Evolutionary conservation across 2,888 invertebrate species (phyloP).

Genomic region (Acronicta aceris): DNA sequence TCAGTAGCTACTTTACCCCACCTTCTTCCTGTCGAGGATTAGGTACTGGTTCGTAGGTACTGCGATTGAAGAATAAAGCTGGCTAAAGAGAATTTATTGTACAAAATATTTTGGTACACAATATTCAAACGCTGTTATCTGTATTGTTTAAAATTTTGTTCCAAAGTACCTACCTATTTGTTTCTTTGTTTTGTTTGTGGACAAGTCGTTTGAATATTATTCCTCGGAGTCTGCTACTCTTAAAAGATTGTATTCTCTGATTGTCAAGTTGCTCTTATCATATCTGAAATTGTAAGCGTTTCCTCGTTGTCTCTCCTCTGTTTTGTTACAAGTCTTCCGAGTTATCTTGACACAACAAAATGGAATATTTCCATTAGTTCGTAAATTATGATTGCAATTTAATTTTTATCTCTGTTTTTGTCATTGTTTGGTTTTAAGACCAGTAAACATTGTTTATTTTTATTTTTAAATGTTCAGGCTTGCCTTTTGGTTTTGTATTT

Average conservation of each 20-base stretch:
- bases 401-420: constrained; percentile 36
- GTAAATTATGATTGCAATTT: constrained; percentile 50
- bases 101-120: background rate
- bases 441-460: constrained; percentile 6
- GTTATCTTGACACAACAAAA: constrained; percentile 51
- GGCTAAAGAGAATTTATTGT: too few relatives aligned
- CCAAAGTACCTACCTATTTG: constrained; percentile 20
- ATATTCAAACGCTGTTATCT: constrained; percentile 8
- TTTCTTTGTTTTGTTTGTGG: constrained; percentile 18
- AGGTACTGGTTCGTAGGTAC: too few relatives aligned
- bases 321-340: constrained; percentile 37
- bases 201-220: constrained; percentile 18
- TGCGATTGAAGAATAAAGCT: too few relatives aligned
- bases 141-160: constrained; percentile 12
- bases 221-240: constrained; percentile 21
- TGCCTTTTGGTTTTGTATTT: constrained; percentile 5
- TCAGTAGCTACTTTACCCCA: too few relatives aligned
- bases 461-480: background rate
- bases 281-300: constrained; percentile 48
- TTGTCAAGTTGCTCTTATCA: constrained; percentile 56
- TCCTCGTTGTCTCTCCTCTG: constrained; percentile 37
- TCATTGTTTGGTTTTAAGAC: constrained; percentile 8
- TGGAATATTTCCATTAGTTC: constrained; percentile 35
- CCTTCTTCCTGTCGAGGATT: too few relatives aligned
- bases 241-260: constrained; percentile 45